Evolutionary conservation across 1,140 invertebrate species (phyloP), one percentile per base, ranked within the genome.

Genomic region (Calliphora vicina): DNA sequence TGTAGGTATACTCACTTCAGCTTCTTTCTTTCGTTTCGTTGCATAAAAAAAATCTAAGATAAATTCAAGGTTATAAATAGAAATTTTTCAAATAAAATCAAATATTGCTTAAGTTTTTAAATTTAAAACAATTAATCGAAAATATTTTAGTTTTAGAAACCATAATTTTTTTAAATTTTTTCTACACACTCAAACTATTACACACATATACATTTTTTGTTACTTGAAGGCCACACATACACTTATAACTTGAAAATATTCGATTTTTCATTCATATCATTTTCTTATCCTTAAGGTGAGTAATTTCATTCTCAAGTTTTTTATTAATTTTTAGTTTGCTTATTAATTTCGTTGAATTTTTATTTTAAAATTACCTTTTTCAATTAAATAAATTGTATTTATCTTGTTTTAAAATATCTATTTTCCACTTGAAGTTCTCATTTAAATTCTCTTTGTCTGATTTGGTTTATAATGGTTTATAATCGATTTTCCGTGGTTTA

Each of bases 1-100:
- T 78, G 74, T 78, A 78, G 74, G 74, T 78, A 78, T 78, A 78
- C 74, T 78, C 74, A 78, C 35, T 78, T 43, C 29, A 78, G 74
- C 35, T 78, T 78, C 43, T 74, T 43, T 23, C 42, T 25, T 78
- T 43, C 23, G 10, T 43, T 78, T 42, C 42, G n/a, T 43, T 78
- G 35, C 35, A 78, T 35, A 76, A 45, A 67, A 23, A 67, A 67
- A 25, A 67, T 17, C 8, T 20, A n/a, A 78, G 9, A 13, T 0
- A 42, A 45, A 45, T 78, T 78, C 74, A 78, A 78, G 74, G 74
- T 78, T 78, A 78, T 43, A 20, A n/a, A 35, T 26, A 42, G n/a
- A 76, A 76, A 73, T 35, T 6, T 8, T 35, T 35, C 10, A 35
- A 35, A 2, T 35, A 35, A 57, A 57, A 2, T 57, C 0, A 67